Base-by-base conservation (phyloP, 2,797 vertebrate genomes). In the Helicolenus hilgendorfi region DNA sequence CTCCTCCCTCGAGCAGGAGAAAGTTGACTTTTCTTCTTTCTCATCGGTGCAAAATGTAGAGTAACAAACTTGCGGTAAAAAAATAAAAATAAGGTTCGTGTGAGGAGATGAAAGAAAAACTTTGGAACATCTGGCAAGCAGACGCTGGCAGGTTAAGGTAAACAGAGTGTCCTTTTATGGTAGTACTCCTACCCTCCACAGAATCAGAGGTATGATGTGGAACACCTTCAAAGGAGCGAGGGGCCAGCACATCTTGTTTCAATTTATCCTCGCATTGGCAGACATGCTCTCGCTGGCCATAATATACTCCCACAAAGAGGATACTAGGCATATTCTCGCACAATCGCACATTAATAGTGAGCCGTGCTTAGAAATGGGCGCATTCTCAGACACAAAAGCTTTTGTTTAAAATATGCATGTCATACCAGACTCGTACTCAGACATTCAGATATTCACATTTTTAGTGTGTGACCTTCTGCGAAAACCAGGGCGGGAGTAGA, bases 101-200 rank as follows among this genome's bases (percentile, higher is more conserved):
- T 64, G 81, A 91, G 88, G 91, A 96, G 96, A 97, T 96, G 96
- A 97, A 97, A 97, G 95, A 89, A 88, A 94, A 94, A 93, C 86
- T 75, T 64, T 63, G 79, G 84, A 96, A 97, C 97, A 97, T 97
- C 97, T 97, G 97, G 97, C 84, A 58, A 93, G 94, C 97, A 97
- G 97, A 96, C 92, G 91, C 89, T 77, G 89, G 94, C 96, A 97
- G 97, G 97, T 97, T 97, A 95, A 97, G 97, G 96, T 97, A 97
- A 97, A 97, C 95, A 97, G 83, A 88, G 79, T 93, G 90, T 97
- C 96, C 96, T 97, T 97, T 96, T 97, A 97, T 96, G 97, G 97
- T 93, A 89, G 87, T 85, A 71, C 93, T 96, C 90, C 85, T 86
- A 94, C 93, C 95, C 95, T 94, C 88, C 72, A 55, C 95, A 91